These are phyloP conservation scores for Cheirogaleus medius DNA, from an alignment of 2,113 vertebrate species.

Conservation along the genomic window DNA sequence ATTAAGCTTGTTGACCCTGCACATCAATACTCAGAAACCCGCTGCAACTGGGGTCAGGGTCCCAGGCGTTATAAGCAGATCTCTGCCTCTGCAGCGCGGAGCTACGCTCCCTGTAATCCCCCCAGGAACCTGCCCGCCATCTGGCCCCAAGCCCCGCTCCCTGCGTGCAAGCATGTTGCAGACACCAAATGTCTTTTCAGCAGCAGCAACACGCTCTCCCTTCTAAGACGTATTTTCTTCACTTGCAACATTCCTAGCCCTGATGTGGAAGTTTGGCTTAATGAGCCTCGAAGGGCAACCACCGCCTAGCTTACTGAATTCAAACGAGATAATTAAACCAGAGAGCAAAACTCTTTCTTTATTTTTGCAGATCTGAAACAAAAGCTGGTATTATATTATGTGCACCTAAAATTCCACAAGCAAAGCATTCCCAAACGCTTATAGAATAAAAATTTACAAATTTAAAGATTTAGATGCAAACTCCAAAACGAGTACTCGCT, in stretches of 20 bases:
- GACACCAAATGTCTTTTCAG: not conserved
- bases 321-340: slow-evolving; percentile 46
- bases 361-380: slow-evolving; percentile 26
- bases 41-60: not conserved
- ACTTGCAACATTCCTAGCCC: not conserved
- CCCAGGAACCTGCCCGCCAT: not conserved
- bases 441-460: not conserved
- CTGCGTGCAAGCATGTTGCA: not conserved
- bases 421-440: not conserved
- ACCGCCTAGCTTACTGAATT: slow-evolving; percentile 19
- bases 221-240: not conserved
- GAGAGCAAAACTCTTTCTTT: not conserved
- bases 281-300: slow-evolving; percentile 32
- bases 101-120: not conserved
- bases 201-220: not conserved
- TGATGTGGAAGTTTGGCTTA: slow-evolving; percentile 4
- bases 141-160: not conserved
- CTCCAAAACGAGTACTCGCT: not conserved
- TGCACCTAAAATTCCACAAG: slow-evolving; percentile 6
- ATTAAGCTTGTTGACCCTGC: not conserved
- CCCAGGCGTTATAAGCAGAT: not conserved
- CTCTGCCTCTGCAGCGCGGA: not conserved
- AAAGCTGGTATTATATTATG: not conserved
- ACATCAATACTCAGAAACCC: not conserved
- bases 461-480: not conserved